Evolutionary conservation across 1,140 invertebrate species (phyloP).

Genomic region (Cotesia glomerata): DNA sequence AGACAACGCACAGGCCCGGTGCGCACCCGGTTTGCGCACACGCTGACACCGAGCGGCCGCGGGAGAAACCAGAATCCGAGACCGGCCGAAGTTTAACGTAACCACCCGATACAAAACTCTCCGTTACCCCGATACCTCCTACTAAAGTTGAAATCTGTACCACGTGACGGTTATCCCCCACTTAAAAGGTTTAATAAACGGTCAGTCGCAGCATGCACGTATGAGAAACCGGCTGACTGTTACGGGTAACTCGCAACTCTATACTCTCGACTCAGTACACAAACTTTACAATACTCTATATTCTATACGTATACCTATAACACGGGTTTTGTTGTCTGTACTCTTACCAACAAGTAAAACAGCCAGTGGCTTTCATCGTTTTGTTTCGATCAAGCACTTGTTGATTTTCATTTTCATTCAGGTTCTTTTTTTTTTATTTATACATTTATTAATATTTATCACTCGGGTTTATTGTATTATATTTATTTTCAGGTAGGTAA

Average conservation of each 20-base stretch:
- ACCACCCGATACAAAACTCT: slow-evolving; percentile 28
- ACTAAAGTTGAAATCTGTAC: slow-evolving; percentile 9
- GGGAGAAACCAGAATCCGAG: slow-evolving; percentile 64
- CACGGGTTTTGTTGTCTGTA: slow-evolving; percentile 3
- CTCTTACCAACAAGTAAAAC: background rate
- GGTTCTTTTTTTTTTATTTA: background rate
- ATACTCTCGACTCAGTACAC: background rate
- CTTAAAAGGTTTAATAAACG: slow-evolving; percentile 15
- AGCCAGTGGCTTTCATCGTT: slow-evolving; percentile 23
- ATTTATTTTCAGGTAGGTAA: background rate
- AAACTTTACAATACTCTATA: background rate
- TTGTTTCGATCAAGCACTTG: slow-evolving; percentile 47
- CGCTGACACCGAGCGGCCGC: slow-evolving; percentile 72
- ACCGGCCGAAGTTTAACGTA: slow-evolving; percentile 36
- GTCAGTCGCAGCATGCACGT: slow-evolving; percentile 44
- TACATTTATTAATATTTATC: background rate
- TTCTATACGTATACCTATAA: background rate
- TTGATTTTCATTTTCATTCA: slow-evolving; percentile 50
- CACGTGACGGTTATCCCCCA: slow-evolving; percentile 31
- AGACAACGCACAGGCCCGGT: slow-evolving; percentile 84
- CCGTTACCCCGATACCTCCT: slow-evolving; percentile 16
- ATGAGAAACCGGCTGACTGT: slow-evolving; percentile 18
- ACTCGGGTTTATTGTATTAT: background rate
- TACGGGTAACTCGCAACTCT: slow-evolving; percentile 10
- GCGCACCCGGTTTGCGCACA: slow-evolving; percentile 83